A percentile compares a stretch with the other conserved stretches of the same genome.
phyloP scores from a whole-genome alignment of 2,888 invertebrate genomes.

The Dione vanillae region DNA sequence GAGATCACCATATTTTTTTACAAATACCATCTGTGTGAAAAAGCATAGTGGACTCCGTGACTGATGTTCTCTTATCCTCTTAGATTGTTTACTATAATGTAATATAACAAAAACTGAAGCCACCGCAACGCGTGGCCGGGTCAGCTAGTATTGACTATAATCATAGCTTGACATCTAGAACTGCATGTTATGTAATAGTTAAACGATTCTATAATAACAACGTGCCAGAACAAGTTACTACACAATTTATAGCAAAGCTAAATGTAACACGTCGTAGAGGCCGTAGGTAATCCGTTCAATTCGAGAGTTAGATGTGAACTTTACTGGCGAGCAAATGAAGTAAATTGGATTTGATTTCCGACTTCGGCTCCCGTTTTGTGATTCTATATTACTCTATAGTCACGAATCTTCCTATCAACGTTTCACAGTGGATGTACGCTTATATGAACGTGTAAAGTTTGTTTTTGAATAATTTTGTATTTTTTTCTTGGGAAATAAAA shows the following conservation, averaged over 20 bases:
- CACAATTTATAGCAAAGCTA: background rate
- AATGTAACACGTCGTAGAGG: background rate
- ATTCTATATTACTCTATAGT: conserved; percentile 67
- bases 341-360: conserved; percentile 81
- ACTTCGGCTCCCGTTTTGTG: conserved; percentile 71
- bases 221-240: background rate
- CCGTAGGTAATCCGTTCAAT: conserved; percentile 71
- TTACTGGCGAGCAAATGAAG: conserved; percentile 78
- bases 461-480: conserved; percentile 23
- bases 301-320: conserved; percentile 76
- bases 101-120: no score
- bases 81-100: no score
- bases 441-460: conserved; percentile 48
- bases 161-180: background rate
- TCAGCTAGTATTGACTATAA: no score
- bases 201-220: background rate
- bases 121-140: no score
- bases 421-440: conserved; percentile 51
- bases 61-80: no score
- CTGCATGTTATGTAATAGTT: no score
- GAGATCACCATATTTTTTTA: no score
- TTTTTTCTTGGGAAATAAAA: background rate
- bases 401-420: conserved; percentile 71
- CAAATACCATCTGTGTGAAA: no score
- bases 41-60: no score